Evolutionary conservation across 1,140 invertebrate species (phyloP).

Genomic region (Thaumetopoea pityocampa): DNA sequence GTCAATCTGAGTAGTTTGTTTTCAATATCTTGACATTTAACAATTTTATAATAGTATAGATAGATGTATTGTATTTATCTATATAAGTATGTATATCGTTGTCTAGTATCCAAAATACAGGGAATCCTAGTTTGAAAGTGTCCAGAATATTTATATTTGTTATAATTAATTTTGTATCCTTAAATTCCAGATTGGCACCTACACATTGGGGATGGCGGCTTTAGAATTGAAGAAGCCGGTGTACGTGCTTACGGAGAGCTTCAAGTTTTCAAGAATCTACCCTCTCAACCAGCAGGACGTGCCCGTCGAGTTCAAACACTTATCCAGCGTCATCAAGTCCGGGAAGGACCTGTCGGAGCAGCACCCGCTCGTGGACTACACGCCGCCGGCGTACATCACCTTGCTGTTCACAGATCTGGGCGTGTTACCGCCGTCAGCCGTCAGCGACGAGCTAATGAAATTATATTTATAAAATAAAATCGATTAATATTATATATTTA

Average conservation of each 20-base stretch:
- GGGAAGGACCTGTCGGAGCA: slow-evolving; percentile 80
- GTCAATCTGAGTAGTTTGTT: too few species aligned
- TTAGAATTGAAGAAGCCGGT: slow-evolving; percentile 95
- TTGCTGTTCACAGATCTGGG: slow-evolving; percentile 97
- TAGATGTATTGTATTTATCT: too few species aligned
- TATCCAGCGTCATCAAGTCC: slow-evolving; percentile 81
- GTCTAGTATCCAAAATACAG: too few species aligned
- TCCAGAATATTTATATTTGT: too few species aligned
- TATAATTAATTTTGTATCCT: slow-evolving; percentile 2
- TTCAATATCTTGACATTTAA: too few species aligned
- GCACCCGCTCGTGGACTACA: slow-evolving; percentile 96
- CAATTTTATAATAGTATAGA: too few species aligned
- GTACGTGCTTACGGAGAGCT: slow-evolving; percentile 97
- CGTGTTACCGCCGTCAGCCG: slow-evolving; percentile 95
- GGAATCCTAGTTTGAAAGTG: too few species aligned
- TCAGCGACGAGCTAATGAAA: slow-evolving; percentile 98
- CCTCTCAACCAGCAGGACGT: slow-evolving; percentile 95
- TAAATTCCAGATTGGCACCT: slow-evolving; percentile 89
- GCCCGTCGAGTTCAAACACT: slow-evolving; percentile 90
- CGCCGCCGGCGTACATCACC: slow-evolving; percentile 94
- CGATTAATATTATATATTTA: too few species aligned
- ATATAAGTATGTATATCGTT: too few species aligned
- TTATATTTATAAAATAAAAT: slow-evolving; percentile 86
- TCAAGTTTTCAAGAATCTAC: slow-evolving; percentile 96
- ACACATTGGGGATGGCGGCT: slow-evolving; percentile 93